Base-by-base conservation (phyloP, 1,140 invertebrate genomes). In the Drosophila nigromelanica region DNA sequence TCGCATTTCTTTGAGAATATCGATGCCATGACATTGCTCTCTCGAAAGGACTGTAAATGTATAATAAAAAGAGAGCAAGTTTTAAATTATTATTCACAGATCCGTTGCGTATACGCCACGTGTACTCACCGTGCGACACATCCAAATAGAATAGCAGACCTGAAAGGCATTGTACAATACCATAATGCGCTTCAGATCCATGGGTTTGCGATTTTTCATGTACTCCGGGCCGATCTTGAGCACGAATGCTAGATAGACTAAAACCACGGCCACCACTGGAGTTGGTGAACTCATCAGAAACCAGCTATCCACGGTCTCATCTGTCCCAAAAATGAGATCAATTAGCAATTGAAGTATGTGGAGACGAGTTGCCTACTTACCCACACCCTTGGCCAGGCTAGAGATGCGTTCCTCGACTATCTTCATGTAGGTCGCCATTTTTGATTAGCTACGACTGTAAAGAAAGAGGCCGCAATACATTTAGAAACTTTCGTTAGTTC, bases 111-210 rank as follows among this genome's bases (percentile, higher is more conserved):
- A 73, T 59, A 59, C 60, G 62, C 33, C 54, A 14, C 12, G 45
- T 54, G 6, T 67, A 77, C 86, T 80, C 42, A 92, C 90, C 73
- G 75, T 90, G 39, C 82, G 83, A 61, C 90, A 92, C 86, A 92
- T 80, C 85, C 89, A 92, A 40, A 83, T 86, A 78, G 94, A 96
- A 51, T 94, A 92, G 45, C 95, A 33, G 35, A 97, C 95, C 92
- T 97, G 95, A 24, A 94, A 78, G 12, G 94, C 90, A 89, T 98
- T 97, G 90, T 98, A 98, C 21, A 94, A 67, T 58, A 96, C 94
- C 80, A 98, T 94, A 42, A 95, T 76, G 63, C 91, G 93, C n/a
- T 96, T 93, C 1, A 98, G 92, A 63, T 96, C 93, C 76, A 95
- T 95, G 0, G 97, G 94, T 75, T 94, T 92, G 56, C 95, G 93